phyloP scores from a whole-genome alignment of 2,797 vertebrate species.

The Nannoperca australis region DNA sequence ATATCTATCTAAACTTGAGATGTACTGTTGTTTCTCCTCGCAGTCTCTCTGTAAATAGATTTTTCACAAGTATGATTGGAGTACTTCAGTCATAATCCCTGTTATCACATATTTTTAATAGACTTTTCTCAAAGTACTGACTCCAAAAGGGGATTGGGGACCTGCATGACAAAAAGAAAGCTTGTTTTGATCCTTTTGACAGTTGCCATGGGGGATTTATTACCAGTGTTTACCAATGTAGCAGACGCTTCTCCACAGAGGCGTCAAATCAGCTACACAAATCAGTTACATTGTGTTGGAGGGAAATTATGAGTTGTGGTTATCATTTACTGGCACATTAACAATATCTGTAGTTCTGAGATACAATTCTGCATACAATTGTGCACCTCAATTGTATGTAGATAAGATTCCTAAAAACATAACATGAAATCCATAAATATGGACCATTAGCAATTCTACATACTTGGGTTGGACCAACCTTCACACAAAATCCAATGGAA shows the following conservation, averaged over 20 bases:
- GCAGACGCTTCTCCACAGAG: constrained; percentile 48
- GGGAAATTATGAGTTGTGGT: not conserved
- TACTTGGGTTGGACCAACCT: too few relatives aligned
- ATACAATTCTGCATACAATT: not conserved
- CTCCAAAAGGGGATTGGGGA: not conserved
- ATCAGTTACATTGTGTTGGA: too few relatives aligned
- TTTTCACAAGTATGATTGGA: not conserved
- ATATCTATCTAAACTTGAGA: not conserved
- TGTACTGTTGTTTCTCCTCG: not conserved
- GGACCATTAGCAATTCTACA: too few relatives aligned
- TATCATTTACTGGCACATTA: not conserved
- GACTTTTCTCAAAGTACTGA: not conserved
- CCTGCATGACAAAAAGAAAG: not conserved
- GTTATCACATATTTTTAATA: not conserved
- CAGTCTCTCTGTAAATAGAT: not conserved
- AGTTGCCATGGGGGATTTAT: not conserved
- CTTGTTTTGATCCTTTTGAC: constrained; percentile 15
- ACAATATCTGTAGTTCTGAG: not conserved
- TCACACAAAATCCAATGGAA: not conserved
- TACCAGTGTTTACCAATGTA: constrained; percentile 7
- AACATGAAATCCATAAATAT: not conserved
- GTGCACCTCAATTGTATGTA: not conserved
- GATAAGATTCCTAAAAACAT: not conserved
- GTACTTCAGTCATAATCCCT: not conserved
- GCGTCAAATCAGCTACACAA: constrained; percentile 25